Conservation (phyloP, 2,797 vertebrate genomes). For the Pempheris klunzingeri region DNA sequence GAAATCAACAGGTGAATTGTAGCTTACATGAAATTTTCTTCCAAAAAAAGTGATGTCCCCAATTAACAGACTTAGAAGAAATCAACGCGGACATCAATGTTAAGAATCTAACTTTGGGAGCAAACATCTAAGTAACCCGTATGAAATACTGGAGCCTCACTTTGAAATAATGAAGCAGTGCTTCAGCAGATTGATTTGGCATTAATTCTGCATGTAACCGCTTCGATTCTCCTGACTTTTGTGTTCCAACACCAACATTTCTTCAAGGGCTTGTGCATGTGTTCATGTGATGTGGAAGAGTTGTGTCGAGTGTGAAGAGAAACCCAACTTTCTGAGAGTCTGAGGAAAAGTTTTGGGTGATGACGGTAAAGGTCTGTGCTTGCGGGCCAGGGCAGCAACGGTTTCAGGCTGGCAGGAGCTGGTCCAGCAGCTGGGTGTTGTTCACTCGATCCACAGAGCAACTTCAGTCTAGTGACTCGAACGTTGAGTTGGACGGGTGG, state of each 20-base stretch:
- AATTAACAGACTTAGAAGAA: constrained; percentile 20
- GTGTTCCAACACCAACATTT: constrained; percentile 71
- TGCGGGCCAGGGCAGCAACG: constrained; percentile 71
- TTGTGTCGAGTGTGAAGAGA: constrained; percentile 57
- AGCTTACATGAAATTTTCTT: constrained; percentile 33
- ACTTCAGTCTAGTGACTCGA: constrained; percentile 55
- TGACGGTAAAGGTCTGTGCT: constrained; percentile 77
- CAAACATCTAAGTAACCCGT: constrained; percentile 70
- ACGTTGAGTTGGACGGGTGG: constrained; percentile 66
- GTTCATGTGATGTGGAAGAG: constrained; percentile 61
- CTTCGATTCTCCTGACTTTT: constrained; percentile 42
- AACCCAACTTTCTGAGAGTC: constrained; percentile 50
- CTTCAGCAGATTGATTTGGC: constrained; percentile 55
- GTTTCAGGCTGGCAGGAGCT: constrained; percentile 54
- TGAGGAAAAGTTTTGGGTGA: constrained; percentile 61
- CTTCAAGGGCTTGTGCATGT: constrained; percentile 70
- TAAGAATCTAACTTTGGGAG: constrained; percentile 52
- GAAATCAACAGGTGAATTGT: constrained; percentile 60
- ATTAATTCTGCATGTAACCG: constrained; percentile 40
- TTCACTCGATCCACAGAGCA: constrained; percentile 53
- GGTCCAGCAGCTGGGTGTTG: constrained; percentile 63
- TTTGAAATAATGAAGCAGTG: constrained; percentile 39
- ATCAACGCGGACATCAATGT: constrained; percentile 7
- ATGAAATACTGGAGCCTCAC: constrained; percentile 53
- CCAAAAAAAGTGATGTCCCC: constrained; percentile 12